Conservation (phyloP, 2,113 vertebrate genomes). For the Labeo catla region DNA sequence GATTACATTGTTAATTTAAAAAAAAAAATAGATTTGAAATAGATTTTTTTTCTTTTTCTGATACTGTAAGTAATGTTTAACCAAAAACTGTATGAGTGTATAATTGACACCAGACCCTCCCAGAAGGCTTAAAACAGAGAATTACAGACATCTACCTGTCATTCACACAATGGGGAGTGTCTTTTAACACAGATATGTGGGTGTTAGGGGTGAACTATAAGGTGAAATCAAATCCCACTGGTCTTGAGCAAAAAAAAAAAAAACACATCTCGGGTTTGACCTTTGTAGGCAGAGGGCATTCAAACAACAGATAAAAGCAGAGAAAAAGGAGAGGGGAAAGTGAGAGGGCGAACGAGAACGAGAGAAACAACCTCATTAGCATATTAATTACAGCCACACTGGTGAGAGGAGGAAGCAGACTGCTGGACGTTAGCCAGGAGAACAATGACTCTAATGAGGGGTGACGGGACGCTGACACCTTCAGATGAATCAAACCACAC, state of each 20-base stretch:
- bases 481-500: conserved; percentile 37
- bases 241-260: conserved; percentile 15
- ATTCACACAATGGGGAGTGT: conserved; percentile 1
- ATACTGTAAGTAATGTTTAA: no score
- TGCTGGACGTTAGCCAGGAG: conserved; percentile 63
- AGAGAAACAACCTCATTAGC: conserved; percentile 64
- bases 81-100: not conserved
- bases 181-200: not conserved
- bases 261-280: conserved; percentile 10
- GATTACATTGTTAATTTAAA: no score
- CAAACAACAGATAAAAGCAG: conserved; percentile 49
- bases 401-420: conserved; percentile 42
- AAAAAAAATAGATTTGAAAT: no score
- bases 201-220: not conserved
- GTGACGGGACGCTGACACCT: conserved; percentile 55
- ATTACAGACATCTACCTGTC: not conserved
- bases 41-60: no score
- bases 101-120: not conserved
- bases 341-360: conserved; percentile 27
- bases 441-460: conserved; percentile 70
- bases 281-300: conserved; percentile 47
- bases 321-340: conserved; percentile 8
- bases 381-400: conserved; percentile 71
- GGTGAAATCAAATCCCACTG: not conserved
- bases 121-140: not conserved